Base-by-base conservation (phyloP, 2,113 vertebrate genomes). In the Dicaeum eximium region DNA sequence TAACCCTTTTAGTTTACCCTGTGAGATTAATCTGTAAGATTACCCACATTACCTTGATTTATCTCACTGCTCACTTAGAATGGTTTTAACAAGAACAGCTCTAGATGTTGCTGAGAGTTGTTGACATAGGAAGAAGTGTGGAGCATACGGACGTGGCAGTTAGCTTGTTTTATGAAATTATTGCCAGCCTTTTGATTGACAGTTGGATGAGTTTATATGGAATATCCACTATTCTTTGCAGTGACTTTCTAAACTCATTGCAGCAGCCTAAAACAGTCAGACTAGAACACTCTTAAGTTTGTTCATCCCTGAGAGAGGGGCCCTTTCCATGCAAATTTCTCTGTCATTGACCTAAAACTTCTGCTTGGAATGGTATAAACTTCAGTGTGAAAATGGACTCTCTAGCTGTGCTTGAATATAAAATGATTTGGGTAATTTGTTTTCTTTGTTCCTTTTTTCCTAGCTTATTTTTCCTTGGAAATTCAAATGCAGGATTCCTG, bases 61-160 rank as follows among this genome's bases (percentile, higher is more conserved):
- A 20, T 42, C 31, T 83, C 44, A 21, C 13, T 60, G 58, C 60
- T 88, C 19, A 53, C 31, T 93, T 84, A n/a, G 23, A n/a, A 38
- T 51, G 44, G 8, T 58, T 33, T 78, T 58, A 54, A 40, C 18
- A 35, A 50, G 62, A 88, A 31, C n/a, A 13, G 10, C 53, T 92
- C 22, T 54, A 54, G 80, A 71, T 0, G 0, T 40, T 88, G 61
- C 56, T 81, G 38, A 51, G 40, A 8, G 33, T 54, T 83, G 11
- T 51, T 89, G 56, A 45, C 14, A 10, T 33, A 58, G 16, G 61
- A 56, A 44, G 35, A 47, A 57, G 15, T 2, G 8, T 35, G 54
- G 12, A 48, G 35, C 53, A 51, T 44, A 45, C 3, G 42, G 42
- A 51, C 1, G 6, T 2, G 3, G 22, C 1, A 0, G 8, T 74